Percentiles rank a stretch among this genome's conserved stretches.
Conservation (phyloP, 2,113 vertebrate genomes). For the Anser brachyrhynchus region DNA sequence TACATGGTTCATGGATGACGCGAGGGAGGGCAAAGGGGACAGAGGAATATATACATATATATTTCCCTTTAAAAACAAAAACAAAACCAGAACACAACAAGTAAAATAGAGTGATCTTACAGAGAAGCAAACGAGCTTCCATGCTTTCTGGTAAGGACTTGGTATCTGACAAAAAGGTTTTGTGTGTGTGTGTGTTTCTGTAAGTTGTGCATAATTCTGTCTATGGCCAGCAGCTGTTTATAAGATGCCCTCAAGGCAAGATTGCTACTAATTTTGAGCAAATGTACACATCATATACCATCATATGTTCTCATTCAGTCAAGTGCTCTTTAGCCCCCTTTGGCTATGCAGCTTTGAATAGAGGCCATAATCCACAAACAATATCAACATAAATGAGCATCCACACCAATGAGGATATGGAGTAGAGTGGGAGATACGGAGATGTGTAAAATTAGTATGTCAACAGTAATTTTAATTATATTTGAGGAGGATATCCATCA, state of each 20-base stretch:
- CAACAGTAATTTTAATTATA: neutral
- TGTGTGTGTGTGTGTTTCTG: neutral
- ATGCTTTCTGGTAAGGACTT: neutral
- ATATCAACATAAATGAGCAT: neutral
- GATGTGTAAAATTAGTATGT: neutral
- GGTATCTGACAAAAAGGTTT: neutral
- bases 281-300: neutral
- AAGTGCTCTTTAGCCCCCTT: neutral
- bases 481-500: neutral
- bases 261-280: neutral
- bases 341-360: neutral
- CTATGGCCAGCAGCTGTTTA: neutral
- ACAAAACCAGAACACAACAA: too few relatives aligned
- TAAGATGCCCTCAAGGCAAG: neutral
- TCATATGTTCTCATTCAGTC: neutral
- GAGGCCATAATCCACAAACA: neutral
- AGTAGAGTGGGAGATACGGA: neutral
- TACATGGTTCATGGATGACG: neutral
- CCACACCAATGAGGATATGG: neutral
- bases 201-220: neutral
- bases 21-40: neutral
- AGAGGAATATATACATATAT: neutral
- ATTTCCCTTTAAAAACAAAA: too few relatives aligned
- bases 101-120: neutral
- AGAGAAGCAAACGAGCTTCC: neutral